These are phyloP conservation scores for Tetranychus piercei DNA, from an alignment of 2,888 invertebrate genomes.

Conservation along the genomic window DNA sequence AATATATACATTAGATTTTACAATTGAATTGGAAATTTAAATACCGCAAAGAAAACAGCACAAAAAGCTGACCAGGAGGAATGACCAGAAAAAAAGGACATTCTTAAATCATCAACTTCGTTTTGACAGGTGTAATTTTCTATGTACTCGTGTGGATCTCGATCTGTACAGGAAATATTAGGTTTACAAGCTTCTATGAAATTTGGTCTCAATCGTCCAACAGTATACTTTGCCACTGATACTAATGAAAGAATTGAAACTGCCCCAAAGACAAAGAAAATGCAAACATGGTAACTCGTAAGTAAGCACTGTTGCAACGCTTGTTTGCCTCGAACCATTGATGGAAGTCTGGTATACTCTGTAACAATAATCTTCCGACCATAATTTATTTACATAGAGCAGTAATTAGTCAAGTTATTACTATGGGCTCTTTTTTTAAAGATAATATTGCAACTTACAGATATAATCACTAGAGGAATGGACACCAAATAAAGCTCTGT, in stretches of 20 bases:
- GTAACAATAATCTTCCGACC: neutral
- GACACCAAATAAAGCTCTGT: neutral
- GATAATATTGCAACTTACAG: neutral
- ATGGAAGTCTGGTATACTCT: neutral
- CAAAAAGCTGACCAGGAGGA: neutral
- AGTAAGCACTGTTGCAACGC: neutral
- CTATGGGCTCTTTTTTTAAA: neutral
- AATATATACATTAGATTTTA: too few relatives aligned
- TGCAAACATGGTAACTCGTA: neutral
- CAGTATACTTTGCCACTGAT: neutral
- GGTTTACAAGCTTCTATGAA: neutral
- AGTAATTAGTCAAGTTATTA: too few relatives aligned
- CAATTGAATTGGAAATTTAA: too few relatives aligned
- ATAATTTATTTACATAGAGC: neutral
- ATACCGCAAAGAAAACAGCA: neutral
- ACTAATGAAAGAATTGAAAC: neutral
- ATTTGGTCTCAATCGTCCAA: neutral
- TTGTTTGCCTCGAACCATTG: neutral
- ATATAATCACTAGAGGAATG: neutral
- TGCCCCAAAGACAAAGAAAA: neutral
- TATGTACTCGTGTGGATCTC: neutral
- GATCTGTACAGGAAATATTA: neutral
- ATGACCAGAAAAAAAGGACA: slow-evolving; percentile 5
- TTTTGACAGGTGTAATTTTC: neutral
- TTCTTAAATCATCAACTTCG: neutral